Conservation (phyloP, 2,797 vertebrate genomes). For the Mareca penelope region DNA sequence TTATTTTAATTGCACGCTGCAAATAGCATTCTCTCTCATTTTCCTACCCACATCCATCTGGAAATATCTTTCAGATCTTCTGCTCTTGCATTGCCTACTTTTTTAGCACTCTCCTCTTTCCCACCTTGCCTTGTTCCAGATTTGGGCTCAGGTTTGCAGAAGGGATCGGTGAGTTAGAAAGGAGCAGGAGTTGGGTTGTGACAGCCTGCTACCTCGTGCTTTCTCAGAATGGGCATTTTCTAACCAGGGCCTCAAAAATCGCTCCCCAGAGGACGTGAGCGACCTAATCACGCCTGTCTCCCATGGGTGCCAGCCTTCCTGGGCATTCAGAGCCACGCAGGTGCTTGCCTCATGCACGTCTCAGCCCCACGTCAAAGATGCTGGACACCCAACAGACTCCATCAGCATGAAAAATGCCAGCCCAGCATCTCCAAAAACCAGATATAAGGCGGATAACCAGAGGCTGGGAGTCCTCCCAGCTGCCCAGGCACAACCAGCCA, state of each 20-base stretch:
- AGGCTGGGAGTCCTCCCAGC: neutral
- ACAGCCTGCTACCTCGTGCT: no score
- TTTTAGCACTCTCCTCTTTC: slow-evolving; percentile 3
- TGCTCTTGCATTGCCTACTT: neutral
- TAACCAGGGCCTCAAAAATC: neutral
- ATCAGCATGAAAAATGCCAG: neutral
- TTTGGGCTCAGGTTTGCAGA: neutral
- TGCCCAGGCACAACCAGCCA: neutral
- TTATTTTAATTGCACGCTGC: slow-evolving; percentile 76
- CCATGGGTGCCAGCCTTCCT: neutral
- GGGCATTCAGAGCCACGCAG: neutral
- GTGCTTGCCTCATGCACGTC: neutral
- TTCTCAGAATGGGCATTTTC: neutral
- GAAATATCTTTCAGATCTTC: slow-evolving; percentile 37
- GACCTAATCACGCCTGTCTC: rapidly evolving
- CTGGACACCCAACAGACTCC: neutral
- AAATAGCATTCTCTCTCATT: slow-evolving; percentile 70
- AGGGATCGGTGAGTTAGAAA: neutral
- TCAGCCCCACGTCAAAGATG: neutral
- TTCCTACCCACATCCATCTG: slow-evolving; percentile 64
- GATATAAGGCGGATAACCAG: neutral
- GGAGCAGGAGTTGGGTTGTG: neutral
- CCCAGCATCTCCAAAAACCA: neutral
- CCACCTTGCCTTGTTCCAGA: neutral
- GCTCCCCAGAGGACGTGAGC: neutral